Percentiles rank a stretch among this genome's conserved stretches.
Conservation (phyloP, 1,140 invertebrate genomes). For the Zaprionus inermis region DNA sequence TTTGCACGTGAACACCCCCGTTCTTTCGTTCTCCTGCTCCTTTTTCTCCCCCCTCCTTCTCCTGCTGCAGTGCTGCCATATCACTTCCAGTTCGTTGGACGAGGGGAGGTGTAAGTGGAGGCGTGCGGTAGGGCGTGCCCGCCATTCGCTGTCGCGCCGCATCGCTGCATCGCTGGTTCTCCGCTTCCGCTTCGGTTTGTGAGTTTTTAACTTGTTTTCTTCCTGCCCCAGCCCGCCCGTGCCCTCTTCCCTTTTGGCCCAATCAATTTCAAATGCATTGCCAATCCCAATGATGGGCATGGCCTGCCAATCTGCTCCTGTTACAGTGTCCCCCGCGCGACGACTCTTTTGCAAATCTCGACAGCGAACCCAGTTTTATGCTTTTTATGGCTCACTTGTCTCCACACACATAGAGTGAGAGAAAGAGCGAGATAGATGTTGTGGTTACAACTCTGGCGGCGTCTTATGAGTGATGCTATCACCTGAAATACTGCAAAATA, state of each 20-base stretch:
- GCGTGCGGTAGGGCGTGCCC: slow-evolving; percentile 1
- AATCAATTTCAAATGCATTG: slow-evolving; percentile 54
- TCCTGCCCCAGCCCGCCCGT: neutral
- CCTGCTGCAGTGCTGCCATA: slow-evolving; percentile 48
- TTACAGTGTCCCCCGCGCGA: slow-evolving; percentile 2
- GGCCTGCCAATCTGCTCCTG: slow-evolving; percentile 25
- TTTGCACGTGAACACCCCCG: slow-evolving; percentile 79
- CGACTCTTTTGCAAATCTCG: slow-evolving; percentile 45
- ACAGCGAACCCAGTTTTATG: slow-evolving; percentile 78
- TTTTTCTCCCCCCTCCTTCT: too few species aligned
- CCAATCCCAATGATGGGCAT: slow-evolving; percentile 43
- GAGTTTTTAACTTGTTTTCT: slow-evolving; percentile 37
- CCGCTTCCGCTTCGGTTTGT: slow-evolving; percentile 33
- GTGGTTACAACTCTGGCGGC: too few species aligned
- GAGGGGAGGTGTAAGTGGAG: too few species aligned
- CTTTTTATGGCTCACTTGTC: slow-evolving; percentile 60
- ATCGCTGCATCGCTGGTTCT: slow-evolving; percentile 36
- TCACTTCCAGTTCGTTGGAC: slow-evolving; percentile 81
- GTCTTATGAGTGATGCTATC: slow-evolving; percentile 65
- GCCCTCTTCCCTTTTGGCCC: neutral
- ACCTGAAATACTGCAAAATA: slow-evolving; percentile 27
- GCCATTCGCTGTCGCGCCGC: slow-evolving; percentile 36
- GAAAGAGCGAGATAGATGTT: too few species aligned
- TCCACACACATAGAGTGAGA: neutral
- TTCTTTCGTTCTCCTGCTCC: slow-evolving; percentile 35